Base-by-base conservation (phyloP, 1,140 invertebrate species). In the Potamilus streckersoni region DNA sequence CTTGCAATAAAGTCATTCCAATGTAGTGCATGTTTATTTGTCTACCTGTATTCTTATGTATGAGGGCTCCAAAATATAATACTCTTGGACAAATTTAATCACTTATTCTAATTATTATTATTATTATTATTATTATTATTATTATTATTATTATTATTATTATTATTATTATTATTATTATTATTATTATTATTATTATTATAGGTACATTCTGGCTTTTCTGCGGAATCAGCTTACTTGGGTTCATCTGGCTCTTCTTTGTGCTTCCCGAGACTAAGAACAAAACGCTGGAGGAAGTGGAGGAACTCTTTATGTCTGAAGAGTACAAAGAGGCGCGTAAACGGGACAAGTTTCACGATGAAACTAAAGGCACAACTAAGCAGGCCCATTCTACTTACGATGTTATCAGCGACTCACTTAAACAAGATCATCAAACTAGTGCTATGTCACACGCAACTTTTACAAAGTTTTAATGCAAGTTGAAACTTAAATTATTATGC, bases 201-300 rank as follows among this genome's bases (percentile, higher is more conserved):
- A 31, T 83, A 92, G 92, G 92, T 55, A 89, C 91, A 1, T 96
- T 97, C 88, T 96, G 95, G 94, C 84, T 96, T 66, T 98, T 96
- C 85, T 93, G 93, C 59, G 86, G 90, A 11, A 92, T 96, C 65
- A 94, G 95, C 80, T 74, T 93, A 1, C 49, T 94, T 16, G 95
- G 94, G 17, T 82, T 97, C 66, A 83, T 96, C 38, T 96, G 97
- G 88, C 93, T 95, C 13, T 93, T 94, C 82, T 85, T 94, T 66
- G 94, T 92, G 79, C 95, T 98, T 60, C 97, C 96, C n/a, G 97
- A 98, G 90, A 98, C 97, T 0, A 94, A 95, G 83, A 96, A 96
- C 16, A 94, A 94, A 85, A 95, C 93, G 73, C 91, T 98, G 66
- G 96, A 98, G 86, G 96, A 98, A 84, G 97, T 98, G 55, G 87